A percentile compares a stretch with the other conserved stretches of the same genome.
These are phyloP conservation scores for Urosaurus nigricauda DNA, from an alignment of 2,797 vertebrate genomes.

Conservation along the genomic window DNA sequence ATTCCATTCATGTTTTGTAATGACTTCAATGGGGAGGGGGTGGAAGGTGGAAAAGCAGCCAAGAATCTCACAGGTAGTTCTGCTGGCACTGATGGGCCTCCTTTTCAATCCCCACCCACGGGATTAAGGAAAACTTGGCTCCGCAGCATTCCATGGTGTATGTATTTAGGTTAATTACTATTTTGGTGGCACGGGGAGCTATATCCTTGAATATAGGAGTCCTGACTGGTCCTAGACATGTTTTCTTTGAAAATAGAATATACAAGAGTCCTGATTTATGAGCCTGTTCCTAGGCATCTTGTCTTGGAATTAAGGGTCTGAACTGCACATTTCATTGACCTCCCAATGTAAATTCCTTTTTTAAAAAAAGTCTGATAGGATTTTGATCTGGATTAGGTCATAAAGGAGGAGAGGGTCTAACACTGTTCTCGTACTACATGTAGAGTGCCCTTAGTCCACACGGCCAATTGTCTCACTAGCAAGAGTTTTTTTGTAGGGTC, in stretches of 20 bases:
- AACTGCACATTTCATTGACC: neutral
- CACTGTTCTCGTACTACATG: no score
- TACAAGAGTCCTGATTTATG: neutral
- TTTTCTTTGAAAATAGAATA: no score
- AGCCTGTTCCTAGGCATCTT: neutral
- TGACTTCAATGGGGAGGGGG: neutral
- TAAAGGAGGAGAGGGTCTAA: neutral
- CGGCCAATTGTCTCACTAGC: neutral
- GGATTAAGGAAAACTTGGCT: conserved; percentile 26
- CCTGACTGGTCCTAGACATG: no score
- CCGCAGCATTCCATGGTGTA: neutral
- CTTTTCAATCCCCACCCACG: neutral
- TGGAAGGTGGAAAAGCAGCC: neutral
- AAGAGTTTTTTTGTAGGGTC: neutral
- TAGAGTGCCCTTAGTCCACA: neutral
- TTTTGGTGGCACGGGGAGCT: conserved; percentile 27
- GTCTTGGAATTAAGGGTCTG: neutral
- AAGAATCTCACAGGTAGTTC: conserved; percentile 6
- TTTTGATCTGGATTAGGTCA: neutral
- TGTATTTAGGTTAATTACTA: conserved; percentile 29
- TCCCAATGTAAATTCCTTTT: neutral
- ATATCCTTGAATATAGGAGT: no score
- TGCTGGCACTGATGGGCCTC: neutral
- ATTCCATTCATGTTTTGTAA: conserved; percentile 13
- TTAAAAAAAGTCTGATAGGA: neutral